Evolutionary conservation across 2,888 invertebrate species (phyloP).

Genomic region (Cinara cedri): DNA sequence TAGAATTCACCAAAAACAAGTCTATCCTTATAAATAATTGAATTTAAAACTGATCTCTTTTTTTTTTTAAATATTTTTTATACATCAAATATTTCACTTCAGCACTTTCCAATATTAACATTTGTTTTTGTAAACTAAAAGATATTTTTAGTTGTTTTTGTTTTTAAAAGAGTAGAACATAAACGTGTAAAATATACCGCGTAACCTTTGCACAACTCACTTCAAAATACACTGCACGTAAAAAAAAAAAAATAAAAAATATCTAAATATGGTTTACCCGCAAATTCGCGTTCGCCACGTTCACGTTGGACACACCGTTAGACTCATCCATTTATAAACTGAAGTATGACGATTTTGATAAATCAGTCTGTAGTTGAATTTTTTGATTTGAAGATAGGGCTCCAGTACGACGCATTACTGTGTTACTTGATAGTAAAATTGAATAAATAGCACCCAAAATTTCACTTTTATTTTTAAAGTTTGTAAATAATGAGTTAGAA

Average conservation of each 20-base stretch:
- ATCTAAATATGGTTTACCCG: background rate
- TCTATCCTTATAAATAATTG: constrained; percentile 30
- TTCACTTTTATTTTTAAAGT: too few relatives aligned
- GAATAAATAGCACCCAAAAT: too few relatives aligned
- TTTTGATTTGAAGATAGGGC: too few relatives aligned
- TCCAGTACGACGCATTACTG: too few relatives aligned
- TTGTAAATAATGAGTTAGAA: too few relatives aligned
- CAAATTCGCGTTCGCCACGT: constrained; percentile 1
- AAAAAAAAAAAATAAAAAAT: constrained; percentile 13
- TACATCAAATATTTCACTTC: constrained; percentile 8
- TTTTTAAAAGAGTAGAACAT: background rate
- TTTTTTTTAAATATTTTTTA: constrained; percentile 29
- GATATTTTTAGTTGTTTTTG: constrained; percentile 6
- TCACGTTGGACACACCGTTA: background rate
- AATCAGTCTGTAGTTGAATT: too few relatives aligned
- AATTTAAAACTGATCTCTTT: background rate
- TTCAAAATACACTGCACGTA: constrained; percentile 4
- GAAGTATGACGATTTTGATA: too few relatives aligned
- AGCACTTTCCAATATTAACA: constrained; percentile 3
- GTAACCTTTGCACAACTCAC: background rate
- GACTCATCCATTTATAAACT: too few relatives aligned
- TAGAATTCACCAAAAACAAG: constrained; percentile 34
- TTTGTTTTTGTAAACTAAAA: constrained; percentile 12
- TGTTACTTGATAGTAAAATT: too few relatives aligned
- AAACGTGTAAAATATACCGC: background rate